Base-by-base conservation (phyloP, 2,113 vertebrate genomes). In the Paratilapia polleni region DNA sequence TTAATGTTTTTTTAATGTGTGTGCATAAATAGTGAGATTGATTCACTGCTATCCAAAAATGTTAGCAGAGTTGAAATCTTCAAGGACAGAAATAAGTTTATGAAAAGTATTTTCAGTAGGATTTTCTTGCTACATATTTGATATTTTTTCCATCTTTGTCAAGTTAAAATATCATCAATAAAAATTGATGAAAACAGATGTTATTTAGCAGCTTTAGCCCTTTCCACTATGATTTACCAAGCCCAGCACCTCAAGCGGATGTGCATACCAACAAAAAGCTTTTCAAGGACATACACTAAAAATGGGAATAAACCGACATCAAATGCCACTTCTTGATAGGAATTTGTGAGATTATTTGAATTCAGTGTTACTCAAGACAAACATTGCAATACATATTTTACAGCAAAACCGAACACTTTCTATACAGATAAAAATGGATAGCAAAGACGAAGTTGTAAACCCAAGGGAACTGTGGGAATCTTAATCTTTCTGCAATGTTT, bases 401-500 rank as follows among this genome's bases (percentile, higher is more conserved):
- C 60, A 83, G 57, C 31, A 60, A 77, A 85, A 78, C 24, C 36
- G 61, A 86, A 88, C 26, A 79, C 2, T 78, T 81, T 70, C 17
- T 4, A 4, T 38, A 52, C 10, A 59, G 66, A 77, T 63, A 61
- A 19, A 78, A 80, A 82, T 77, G 4, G 49, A 47, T 58, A 89
- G 81, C 70, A 89, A 78, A 63, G 68, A 85, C 84, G 85, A 82
- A 85, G 75, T 49, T 28, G 80, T 73, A 59, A 70, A 60, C 87
- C 52, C 43, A 0, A 2, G 89, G 87, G 91, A 91, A 89, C 26
- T 70, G 74, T 9, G 31, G 20, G 28, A 83, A 87, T 86, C 83
- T 76, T 83, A 83, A 93, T 91, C 83, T 86, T 89, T 84, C 64
- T 13, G 56, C 82, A 78, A 20, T 89, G 91, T 94, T 94, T 91